These are phyloP conservation scores for Aldrovandia affinis DNA, from an alignment of 2,797 vertebrate genomes.

Conservation along the genomic window DNA sequence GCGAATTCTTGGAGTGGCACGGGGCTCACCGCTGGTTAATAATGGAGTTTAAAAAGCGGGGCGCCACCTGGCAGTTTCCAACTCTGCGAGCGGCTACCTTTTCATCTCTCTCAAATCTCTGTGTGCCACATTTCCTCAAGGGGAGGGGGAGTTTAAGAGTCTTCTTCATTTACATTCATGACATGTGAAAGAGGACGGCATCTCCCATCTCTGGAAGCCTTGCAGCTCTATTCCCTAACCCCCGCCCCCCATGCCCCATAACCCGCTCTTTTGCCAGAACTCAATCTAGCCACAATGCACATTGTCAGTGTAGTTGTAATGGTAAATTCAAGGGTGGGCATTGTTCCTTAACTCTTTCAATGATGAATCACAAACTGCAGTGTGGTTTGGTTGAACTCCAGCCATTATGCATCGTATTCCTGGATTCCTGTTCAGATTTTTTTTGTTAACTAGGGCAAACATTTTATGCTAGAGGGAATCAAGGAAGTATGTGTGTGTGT, in stretches of 20 bases:
- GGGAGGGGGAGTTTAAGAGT: neutral
- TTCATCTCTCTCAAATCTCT: neutral
- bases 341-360: no score
- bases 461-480: neutral
- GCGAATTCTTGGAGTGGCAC: neutral
- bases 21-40: neutral
- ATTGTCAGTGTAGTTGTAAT: no score
- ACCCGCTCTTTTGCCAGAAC: no score
- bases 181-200: no score
- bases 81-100: neutral
- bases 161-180: no score
- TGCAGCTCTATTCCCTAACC: no score
- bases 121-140: neutral
- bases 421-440: neutral
- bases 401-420: neutral
- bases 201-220: no score
- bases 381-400: neutral
- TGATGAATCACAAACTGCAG: neutral
- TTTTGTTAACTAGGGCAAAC: neutral
- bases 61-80: neutral
- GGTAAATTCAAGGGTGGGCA: no score
- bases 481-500: no score
- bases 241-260: no score
- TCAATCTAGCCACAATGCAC: no score
- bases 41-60: constrained; percentile 12